These are phyloP conservation scores for Lordiphosa fenestrarum DNA, from an alignment of 2,888 invertebrate species.

Conservation along the genomic window DNA sequence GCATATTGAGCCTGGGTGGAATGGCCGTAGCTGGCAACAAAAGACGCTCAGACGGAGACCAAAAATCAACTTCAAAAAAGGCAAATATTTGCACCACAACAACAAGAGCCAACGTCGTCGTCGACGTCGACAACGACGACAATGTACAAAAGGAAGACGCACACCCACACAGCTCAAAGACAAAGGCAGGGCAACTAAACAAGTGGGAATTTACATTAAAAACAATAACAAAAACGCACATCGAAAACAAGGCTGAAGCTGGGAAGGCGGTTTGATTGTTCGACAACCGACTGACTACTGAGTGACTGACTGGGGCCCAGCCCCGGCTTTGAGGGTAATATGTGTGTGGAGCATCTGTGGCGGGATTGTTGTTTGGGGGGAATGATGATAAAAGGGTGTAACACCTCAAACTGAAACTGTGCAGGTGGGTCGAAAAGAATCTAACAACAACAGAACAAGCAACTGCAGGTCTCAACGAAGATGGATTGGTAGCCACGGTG, in stretches of 20 bases:
- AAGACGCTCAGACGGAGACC: conserved; percentile 56
- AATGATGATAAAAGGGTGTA: too few species aligned
- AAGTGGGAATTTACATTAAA: conserved; percentile 70
- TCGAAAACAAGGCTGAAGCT: conserved; percentile 26
- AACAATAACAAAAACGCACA: conserved; percentile 59
- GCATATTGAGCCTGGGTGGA: conserved; percentile 38
- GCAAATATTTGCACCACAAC: conserved; percentile 66
- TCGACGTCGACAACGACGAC: conserved; percentile 26
- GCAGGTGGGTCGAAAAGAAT: too few species aligned
- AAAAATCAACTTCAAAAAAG: conserved; percentile 71
- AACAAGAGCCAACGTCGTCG: conserved; percentile 14
- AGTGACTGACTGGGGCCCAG: conserved; percentile 31
- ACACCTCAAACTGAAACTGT: too few species aligned
- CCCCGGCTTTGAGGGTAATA: conserved; percentile 55
- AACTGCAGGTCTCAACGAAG: too few species aligned
- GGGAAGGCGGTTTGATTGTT: conserved; percentile 14
- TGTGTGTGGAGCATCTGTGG: conserved; percentile 9
- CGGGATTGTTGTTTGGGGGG: neutral
- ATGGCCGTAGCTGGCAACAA: conserved; percentile 48
- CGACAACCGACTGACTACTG: conserved; percentile 33
- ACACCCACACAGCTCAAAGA: conserved; percentile 26
- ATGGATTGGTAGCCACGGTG: too few species aligned
- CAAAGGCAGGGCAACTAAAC: conserved; percentile 59
- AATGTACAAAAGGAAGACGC: conserved; percentile 41
- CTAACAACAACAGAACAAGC: too few species aligned